These are phyloP conservation scores for Tragulus kanchil DNA, from an alignment of 2,113 vertebrate species.

Conservation along the genomic window DNA sequence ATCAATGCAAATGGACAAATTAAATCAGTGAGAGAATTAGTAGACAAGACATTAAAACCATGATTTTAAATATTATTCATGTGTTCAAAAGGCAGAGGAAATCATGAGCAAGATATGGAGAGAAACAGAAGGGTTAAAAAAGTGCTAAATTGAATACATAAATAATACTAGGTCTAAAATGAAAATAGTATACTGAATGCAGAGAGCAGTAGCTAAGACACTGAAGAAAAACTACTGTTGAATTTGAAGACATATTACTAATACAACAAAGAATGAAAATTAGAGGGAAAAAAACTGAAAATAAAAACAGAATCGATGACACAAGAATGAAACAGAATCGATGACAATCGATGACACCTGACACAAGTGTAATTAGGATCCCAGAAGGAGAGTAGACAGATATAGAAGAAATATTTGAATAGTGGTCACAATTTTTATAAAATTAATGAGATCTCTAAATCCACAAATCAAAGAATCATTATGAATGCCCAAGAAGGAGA, in stretches of 20 bases:
- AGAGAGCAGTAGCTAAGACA: background rate
- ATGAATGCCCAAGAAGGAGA: background rate
- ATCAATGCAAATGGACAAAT: background rate
- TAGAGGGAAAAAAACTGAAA: background rate
- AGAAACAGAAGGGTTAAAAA: background rate
- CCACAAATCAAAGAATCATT: background rate
- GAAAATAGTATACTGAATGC: background rate
- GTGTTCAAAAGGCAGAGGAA: background rate
- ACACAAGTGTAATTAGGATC: background rate
- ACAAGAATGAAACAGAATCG: too few relatives aligned
- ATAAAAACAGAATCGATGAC: background rate
- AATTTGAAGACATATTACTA: constrained; percentile 15
- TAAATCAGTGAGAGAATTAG: constrained; percentile 7
- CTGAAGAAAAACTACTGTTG: background rate
- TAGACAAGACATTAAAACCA: background rate
- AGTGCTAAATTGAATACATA: background rate
- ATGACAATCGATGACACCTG: too few relatives aligned
- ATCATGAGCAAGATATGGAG: background rate
- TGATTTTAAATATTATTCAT: constrained; percentile 5
- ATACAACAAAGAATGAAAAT: constrained; percentile 16
- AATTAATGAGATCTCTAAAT: background rate
- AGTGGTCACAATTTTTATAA: background rate
- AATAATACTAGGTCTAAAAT: background rate
- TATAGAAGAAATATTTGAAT: background rate
- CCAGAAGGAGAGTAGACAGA: background rate